Evolutionary conservation across 2,797 vertebrate species (phyloP), one percentile per base, ranked within the genome.

Genomic region (Esox masquinongy): DNA sequence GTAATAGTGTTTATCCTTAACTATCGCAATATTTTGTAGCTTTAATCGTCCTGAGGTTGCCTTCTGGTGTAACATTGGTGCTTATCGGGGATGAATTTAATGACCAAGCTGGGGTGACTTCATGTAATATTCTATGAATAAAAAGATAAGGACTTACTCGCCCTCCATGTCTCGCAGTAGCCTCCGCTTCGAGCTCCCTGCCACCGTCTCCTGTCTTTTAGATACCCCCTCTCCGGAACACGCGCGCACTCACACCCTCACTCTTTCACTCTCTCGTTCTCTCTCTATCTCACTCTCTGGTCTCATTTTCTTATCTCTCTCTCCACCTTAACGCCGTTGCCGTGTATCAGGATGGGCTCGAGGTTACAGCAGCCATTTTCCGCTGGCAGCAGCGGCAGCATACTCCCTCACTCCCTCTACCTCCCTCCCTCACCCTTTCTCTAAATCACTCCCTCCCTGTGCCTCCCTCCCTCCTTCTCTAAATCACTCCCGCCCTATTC

Each of bases 361-460:
- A 93, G 90, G 92, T 93, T 94, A 92, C 92, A 95, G 94, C 93
- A 94, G 94, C 94, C 94, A 95, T 95, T 94, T 95, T 95, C 93
- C 92, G 92, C 93, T 93, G 93, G 92, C 93, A 85, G 83, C 80
- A 82, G 84, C 82, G 80, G 79, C 79, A 94, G 91, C 94, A 93
- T 92, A 92, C 90, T 92, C 90, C 91, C 91, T 92, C 92, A 70
- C 79, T 77, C 83, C 4, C 80, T 39, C 76, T 12, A 79, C 15
- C 82, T 84, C 88, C 72, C 86, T 85, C 90, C 71, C 88, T 72
- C 86, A 83, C 90, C 68, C 76, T 26, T 63, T 70, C 70, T 74
- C 61, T 16, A 63, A 73, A 75, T 74, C 79, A 83, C 75, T 88
- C 91, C 91, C 93, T 94, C 90, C 91, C 91, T 67, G 19, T 61